Evolutionary conservation across 2,888 invertebrate species (phyloP), one percentile per base, ranked within the genome.

Genomic region (Ophioninae sp.): DNA sequence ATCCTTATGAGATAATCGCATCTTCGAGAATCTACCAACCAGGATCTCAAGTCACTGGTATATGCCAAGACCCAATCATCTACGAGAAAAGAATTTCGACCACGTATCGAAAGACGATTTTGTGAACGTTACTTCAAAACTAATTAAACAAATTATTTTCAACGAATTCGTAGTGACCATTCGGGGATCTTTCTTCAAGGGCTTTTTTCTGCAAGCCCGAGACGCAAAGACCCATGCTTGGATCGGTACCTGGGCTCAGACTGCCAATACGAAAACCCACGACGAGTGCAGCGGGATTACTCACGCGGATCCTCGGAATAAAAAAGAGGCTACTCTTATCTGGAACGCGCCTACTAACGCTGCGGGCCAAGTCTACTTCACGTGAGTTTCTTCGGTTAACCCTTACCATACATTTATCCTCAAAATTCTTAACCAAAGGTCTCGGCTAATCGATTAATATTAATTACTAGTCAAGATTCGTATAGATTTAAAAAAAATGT

Each of bases 171-270:
- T 93, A 95, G 95, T 95, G 67, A 94, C 93, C 68, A 94, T 95
- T 86, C 93, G 93, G 75, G 88, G 90, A 73, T 94, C 95, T 41
- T 94, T 94, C 20, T 97, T 97, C 93, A 96, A 96, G 88, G 97
- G 97, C n/a, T 97, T 97, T 94, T 96, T 97, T 93, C 93, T 97
- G 67, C 97, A 97, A 93, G 97, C 96, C 0, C 95, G 97, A 61
- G 96, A 97, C 87, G 95, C 94, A 10, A 94, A 95, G 82, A 95
- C 95, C 0, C 94, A 96, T 90, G 94, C 95, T 84, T 97, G 97
- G 97, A 94, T 97, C 68, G 97, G 97, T 2, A 93, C 94, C 61
- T 97, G 96, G 96, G 94, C 95, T 83, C 94, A 95, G 86, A 95
- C 96, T 0, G 95, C 95, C 0, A 96, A 97, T 90, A 96, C 96